Evolutionary conservation across 2,888 invertebrate species (phyloP), one percentile per base, ranked within the genome.

Genomic region (Oscheius onirici): DNA sequence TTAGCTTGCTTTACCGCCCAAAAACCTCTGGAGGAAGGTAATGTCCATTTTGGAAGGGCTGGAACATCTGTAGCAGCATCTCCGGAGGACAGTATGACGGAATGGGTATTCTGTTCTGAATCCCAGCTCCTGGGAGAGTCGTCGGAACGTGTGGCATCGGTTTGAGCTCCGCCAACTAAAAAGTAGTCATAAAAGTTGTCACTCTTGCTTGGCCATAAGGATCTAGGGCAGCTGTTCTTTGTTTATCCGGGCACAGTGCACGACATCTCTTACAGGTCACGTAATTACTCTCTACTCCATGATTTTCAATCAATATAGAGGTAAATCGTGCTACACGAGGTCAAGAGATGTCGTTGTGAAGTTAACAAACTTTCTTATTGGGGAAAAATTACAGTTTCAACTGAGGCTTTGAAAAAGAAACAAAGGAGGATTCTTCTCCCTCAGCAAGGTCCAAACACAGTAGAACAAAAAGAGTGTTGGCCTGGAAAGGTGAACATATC

Each of bases 71-170:
- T 17, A 63, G 46, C 15, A 54, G 44, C 34, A 49, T 26, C 28
- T 69, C 69, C 0, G 44, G 68, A 11, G 55, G 69, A 13, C 20
- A 26, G 11, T 26, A 51, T 13, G 22, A 17, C 3, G 41, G 49
- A n/a, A 26, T 17, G 20, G 73, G 69, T 1, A 70, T 55, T 15
- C 66, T 57, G 15, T 69, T 71, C 49, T 73, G 70, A 20, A 73
- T 57, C 6, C 70, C 73, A 8, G 55, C 41, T 15, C 73, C 73
- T 1, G 73, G 73, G 3, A 73, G 52, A 5, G 57, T 51, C 1
- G 49, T 24, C 5, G 63, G 61, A 15, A 60, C 40, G 17, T 52
- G 65, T 2, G 65, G 13, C 24, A 24, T 15, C 2, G 66, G 26
- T 26, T 34, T 44, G 34, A 52, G 40, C 28, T 44, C 49, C 17